Base-by-base conservation (phyloP, 2,797 vertebrate genomes). In the Poecile montanus region DNA sequence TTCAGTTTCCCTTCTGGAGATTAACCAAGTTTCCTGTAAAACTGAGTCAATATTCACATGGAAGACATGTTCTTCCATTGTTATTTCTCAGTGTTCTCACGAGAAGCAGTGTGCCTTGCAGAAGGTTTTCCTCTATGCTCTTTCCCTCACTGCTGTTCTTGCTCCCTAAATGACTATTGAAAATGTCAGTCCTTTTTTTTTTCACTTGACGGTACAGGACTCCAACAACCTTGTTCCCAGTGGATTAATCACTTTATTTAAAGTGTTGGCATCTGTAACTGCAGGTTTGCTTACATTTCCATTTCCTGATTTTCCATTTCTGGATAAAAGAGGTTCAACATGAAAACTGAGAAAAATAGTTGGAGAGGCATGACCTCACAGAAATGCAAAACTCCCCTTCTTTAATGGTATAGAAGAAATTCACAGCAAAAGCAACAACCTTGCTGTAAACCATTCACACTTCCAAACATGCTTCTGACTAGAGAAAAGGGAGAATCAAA, bases 261-360 rank as follows among this genome's bases (percentile, higher is more conserved):
- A 89, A 83, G n/a, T 27, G 7, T 40, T 94, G 76, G 58, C 76
- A 56, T 66, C 54, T 86, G 58, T 53, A 67, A 60, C 57, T 89
- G 72, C 68, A 91, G 76, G n/a, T n/a, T 86, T 90, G 66, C 56
- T 91, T 84, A 78, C 19, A 3, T 86, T 73, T 93, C 89, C 8
- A 19, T 88, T 94, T 94, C 88, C 94, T 84, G 73, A 51, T 86
- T 61, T 91, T 80, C 62, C 14, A 90, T 90, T 91, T 94, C 34
- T 60, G 62, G n/a, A 73, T 75, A 68, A 80, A 88, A 84, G 44
- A 88, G 6, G 16, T 40, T 63, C 44, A 38, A 63, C 20, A 36
- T 0, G 8, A 80, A 91, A 65, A 79, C 4, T 30, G 47, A 80
- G 44, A 70, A 78, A 81, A 72, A 50, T 12, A 78, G 4, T 47